A percentile compares a stretch with the other conserved stretches of the same genome.
Conservation (phyloP, 1,140 invertebrate genomes). For the Bombus waltoni region DNA sequence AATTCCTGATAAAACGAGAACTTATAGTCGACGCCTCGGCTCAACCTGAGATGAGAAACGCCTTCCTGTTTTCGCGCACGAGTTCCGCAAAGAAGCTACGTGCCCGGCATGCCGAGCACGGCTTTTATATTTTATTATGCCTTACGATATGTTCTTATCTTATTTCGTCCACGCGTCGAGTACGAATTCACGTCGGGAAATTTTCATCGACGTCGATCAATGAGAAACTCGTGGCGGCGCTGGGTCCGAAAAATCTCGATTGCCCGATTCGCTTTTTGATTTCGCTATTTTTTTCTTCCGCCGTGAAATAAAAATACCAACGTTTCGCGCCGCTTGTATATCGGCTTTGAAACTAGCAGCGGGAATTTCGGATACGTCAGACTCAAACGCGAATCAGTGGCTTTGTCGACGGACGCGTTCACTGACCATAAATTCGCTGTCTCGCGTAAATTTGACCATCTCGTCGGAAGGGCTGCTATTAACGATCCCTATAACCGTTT, state of each 20-base stretch:
- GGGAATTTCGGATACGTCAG: not conserved
- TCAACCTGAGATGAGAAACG: conserved; percentile 22
- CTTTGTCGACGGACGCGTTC: conserved; percentile 70
- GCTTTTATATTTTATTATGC: conserved; percentile 49
- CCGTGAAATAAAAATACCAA: not conserved
- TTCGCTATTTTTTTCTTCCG: not conserved
- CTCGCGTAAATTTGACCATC: conserved; percentile 75
- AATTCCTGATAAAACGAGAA: conserved; percentile 6
- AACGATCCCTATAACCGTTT: conserved; percentile 40
- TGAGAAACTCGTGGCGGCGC: not conserved
- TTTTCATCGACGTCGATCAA: conserved; percentile 8
- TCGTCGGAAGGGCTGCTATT: conserved; percentile 24
- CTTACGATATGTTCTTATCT: conserved; percentile 38
- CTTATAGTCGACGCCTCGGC: not conserved
- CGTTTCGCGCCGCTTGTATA: too few relatives aligned
- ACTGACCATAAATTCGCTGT: conserved; percentile 76
- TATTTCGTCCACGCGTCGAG: conserved; percentile 23
- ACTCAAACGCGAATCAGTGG: conserved; percentile 22
- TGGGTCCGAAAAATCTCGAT: not conserved
- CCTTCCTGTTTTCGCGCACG: conserved; percentile 44
- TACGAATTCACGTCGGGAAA: conserved; percentile 15
- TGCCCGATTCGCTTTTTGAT: not conserved
- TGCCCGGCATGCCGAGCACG: conserved; percentile 1
- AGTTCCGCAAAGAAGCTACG: conserved; percentile 34
- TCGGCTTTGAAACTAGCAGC: too few relatives aligned